phyloP scores from a whole-genome alignment of 2,888 invertebrate species.

The Lucinisca nassula region DNA sequence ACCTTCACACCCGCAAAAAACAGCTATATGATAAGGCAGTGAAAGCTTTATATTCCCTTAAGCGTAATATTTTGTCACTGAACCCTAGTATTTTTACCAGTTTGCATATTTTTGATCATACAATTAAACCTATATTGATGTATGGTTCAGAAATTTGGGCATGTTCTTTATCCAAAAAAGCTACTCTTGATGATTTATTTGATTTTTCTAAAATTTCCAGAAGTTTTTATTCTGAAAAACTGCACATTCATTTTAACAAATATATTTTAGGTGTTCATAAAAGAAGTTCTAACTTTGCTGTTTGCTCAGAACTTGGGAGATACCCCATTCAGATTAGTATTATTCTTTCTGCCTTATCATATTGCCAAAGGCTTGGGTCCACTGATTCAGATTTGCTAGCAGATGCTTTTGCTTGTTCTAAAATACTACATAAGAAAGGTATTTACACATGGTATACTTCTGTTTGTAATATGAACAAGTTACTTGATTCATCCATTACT shows the following conservation, averaged over 20 bases:
- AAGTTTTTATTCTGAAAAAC: not conserved
- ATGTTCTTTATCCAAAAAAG: not conserved
- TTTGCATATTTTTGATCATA: constrained; percentile 3
- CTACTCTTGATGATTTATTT: not conserved
- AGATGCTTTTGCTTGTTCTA: too few relatives aligned
- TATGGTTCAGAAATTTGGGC: not conserved
- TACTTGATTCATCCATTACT: too few relatives aligned
- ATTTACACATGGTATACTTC: too few relatives aligned
- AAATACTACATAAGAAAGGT: too few relatives aligned
- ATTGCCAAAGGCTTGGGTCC: too few relatives aligned
- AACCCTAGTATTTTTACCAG: not conserved
- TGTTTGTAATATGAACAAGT: too few relatives aligned
- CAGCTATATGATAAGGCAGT: not conserved
- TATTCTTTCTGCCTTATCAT: too few relatives aligned
- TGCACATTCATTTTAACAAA: not conserved
- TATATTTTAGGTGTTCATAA: constrained; percentile 6
- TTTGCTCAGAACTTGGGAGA: not conserved
- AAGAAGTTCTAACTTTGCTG: not conserved
- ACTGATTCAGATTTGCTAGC: too few relatives aligned
- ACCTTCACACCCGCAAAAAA: constrained; percentile 8
- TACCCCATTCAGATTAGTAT: not conserved
- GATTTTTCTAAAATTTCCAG: constrained; percentile 1
- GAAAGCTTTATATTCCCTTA: constrained; percentile 2
- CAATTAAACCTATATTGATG: not conserved
- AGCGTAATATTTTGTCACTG: not conserved